phyloP scores from a whole-genome alignment of 2,797 vertebrate genomes.

The Cercopithecus diana region DNA sequence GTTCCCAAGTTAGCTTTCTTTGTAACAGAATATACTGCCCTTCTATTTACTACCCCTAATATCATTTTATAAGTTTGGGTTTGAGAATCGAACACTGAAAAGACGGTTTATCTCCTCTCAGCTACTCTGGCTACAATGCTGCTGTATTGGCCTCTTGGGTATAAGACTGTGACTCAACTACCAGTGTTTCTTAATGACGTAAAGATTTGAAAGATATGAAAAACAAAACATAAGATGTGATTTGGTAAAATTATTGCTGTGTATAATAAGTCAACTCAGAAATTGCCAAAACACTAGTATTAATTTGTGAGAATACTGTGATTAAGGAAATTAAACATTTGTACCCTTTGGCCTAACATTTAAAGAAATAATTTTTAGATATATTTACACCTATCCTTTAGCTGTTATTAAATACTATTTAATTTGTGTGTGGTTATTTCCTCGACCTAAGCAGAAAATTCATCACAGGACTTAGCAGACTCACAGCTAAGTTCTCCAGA shows the following conservation, averaged over 20 bases:
- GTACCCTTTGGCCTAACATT: neutral
- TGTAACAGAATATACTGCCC: too few relatives aligned
- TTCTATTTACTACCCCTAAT: neutral
- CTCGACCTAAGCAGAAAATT: neutral
- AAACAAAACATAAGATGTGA: neutral
- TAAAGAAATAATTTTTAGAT: neutral
- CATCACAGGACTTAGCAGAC: neutral
- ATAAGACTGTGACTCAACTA: neutral
- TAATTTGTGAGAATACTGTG: neutral
- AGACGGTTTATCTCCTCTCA: neutral
- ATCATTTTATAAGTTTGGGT: neutral
- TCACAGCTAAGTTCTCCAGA: neutral
- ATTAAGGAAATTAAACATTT: conserved; percentile 25
- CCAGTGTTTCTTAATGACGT: neutral
- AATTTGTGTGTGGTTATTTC: neutral
- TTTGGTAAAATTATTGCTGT: neutral
- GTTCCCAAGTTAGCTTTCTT: neutral
- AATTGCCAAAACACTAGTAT: neutral
- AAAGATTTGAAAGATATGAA: neutral
- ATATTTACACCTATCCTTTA: neutral
- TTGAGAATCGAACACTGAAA: neutral
- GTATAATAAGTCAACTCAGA: neutral
- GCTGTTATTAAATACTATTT: neutral
- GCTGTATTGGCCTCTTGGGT: neutral
- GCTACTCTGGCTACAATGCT: neutral